A percentile compares a stretch with the other conserved stretches of the same genome.
phyloP scores from a whole-genome alignment of 2,888 invertebrate genomes.

The Agrotis exclamationis region DNA sequence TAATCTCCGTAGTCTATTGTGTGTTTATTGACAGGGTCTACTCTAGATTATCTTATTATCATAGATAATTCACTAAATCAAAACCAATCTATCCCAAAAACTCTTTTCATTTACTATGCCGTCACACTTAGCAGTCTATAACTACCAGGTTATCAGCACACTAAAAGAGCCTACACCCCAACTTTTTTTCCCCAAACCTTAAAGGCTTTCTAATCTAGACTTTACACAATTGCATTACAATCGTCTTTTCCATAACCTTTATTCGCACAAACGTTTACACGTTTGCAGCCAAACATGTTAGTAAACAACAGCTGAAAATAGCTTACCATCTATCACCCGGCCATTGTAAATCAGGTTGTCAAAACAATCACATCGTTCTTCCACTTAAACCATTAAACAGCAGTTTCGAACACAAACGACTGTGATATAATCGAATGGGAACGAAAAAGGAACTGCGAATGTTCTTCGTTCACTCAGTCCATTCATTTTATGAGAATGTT shows the following conservation, averaged over 20 bases:
- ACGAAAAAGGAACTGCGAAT: conserved; percentile 35
- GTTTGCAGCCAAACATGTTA: conserved; percentile 17
- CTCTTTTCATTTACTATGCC: no score
- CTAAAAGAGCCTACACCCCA: background rate
- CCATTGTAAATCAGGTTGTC: conserved; percentile 46
- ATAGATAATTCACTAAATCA: no score
- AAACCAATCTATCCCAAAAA: no score
- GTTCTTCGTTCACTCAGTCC: conserved; percentile 40
- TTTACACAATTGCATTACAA: background rate
- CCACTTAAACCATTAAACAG: conserved; percentile 52
- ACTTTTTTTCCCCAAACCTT: no score
- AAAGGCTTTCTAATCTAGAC: background rate
- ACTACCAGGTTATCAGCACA: background rate
- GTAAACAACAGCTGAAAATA: conserved; percentile 46
- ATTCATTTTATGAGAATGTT: conserved; percentile 44
- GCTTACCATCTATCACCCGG: conserved; percentile 27
- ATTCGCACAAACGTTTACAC: background rate
- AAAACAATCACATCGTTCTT: conserved; percentile 48
- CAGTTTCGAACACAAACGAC: conserved; percentile 40
- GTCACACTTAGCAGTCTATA: background rate
- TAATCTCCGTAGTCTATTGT: background rate
- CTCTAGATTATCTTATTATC: no score
- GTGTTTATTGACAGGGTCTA: background rate
- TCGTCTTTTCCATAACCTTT: background rate
- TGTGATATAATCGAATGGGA: conserved; percentile 55